Percentiles rank a stretch among this genome's conserved stretches.
phyloP scores from a whole-genome alignment of 2,797 vertebrate genomes.

The Spinibarbus caldwelli region DNA sequence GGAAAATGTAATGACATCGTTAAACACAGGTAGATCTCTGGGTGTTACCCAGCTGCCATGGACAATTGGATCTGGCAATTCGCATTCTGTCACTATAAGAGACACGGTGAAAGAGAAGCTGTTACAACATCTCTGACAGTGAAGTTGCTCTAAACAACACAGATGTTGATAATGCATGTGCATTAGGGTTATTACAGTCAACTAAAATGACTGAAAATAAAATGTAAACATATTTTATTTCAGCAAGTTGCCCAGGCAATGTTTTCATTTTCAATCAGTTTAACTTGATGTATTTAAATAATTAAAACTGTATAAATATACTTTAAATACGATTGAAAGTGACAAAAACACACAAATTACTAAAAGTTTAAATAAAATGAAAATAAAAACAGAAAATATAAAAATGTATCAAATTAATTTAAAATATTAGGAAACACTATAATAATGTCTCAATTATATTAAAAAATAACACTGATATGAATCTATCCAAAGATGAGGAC shows the following conservation, averaged over 20 bases:
- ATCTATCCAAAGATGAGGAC: constrained; percentile 17
- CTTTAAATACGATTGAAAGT: neutral
- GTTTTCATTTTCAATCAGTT: neutral
- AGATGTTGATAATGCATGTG: neutral
- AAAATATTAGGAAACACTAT: neutral
- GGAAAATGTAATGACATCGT: constrained; percentile 50
- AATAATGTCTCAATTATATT: neutral
- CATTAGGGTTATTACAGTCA: neutral
- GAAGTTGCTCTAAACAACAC: neutral
- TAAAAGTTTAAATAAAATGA: neutral
- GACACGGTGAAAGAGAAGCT: neutral
- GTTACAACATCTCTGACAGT: neutral
- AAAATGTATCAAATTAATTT: neutral
- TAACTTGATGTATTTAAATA: neutral
- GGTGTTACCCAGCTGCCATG: constrained; percentile 50
- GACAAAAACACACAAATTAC: neutral
- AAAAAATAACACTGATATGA: neutral
- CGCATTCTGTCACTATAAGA: constrained; percentile 66
- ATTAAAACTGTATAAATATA: neutral
- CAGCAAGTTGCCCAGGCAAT: neutral
- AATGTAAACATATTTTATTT: too few species aligned
- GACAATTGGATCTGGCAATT: neutral
- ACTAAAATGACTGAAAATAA: neutral
- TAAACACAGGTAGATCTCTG: constrained; percentile 11
- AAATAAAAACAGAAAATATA: neutral